Conservation (phyloP, 1,140 invertebrate species). For the Magallana ariakensis region DNA sequence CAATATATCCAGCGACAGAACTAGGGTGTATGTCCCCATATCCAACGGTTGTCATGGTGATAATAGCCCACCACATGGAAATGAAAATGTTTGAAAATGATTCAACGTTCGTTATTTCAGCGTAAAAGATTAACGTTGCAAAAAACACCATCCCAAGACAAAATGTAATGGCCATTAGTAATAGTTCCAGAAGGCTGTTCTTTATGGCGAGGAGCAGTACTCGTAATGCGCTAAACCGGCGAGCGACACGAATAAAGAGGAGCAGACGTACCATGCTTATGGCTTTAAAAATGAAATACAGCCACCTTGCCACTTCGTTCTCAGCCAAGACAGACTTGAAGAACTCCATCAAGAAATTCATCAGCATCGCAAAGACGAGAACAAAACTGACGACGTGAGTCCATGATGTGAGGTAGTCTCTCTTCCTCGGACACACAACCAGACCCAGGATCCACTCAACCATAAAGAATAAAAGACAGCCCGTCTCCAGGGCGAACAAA, state of each 20-base stretch:
- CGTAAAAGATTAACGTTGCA: slow-evolving; percentile 63
- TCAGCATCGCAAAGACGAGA: slow-evolving; percentile 35
- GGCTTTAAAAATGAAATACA: slow-evolving; percentile 37
- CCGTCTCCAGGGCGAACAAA: slow-evolving; percentile 27
- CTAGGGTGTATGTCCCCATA: slow-evolving; percentile 78
- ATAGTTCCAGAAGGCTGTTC: slow-evolving; percentile 62
- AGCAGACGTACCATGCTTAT: slow-evolving; percentile 51
- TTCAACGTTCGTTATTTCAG: slow-evolving; percentile 53
- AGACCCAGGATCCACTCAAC: slow-evolving; percentile 21
- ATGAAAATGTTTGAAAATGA: slow-evolving; percentile 59
- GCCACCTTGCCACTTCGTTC: not conserved
- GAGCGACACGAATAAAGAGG: slow-evolving; percentile 45
- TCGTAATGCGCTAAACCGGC: slow-evolving; percentile 50
- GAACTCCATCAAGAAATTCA: slow-evolving; percentile 39
- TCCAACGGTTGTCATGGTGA: slow-evolving; percentile 81
- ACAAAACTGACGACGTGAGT: slow-evolving; percentile 35
- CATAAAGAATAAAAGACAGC: slow-evolving; percentile 43
- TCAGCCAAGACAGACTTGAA: slow-evolving; percentile 25
- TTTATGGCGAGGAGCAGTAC: slow-evolving; percentile 68
- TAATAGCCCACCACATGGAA: slow-evolving; percentile 80
- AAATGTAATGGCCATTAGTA: slow-evolving; percentile 62
- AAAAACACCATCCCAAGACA: slow-evolving; percentile 65
- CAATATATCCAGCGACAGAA: slow-evolving; percentile 66
- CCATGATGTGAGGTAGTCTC: not conserved
- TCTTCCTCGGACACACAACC: slow-evolving; percentile 10